Base-by-base conservation (phyloP, 2,797 vertebrate genomes). In the Neoniphon sammara region DNA sequence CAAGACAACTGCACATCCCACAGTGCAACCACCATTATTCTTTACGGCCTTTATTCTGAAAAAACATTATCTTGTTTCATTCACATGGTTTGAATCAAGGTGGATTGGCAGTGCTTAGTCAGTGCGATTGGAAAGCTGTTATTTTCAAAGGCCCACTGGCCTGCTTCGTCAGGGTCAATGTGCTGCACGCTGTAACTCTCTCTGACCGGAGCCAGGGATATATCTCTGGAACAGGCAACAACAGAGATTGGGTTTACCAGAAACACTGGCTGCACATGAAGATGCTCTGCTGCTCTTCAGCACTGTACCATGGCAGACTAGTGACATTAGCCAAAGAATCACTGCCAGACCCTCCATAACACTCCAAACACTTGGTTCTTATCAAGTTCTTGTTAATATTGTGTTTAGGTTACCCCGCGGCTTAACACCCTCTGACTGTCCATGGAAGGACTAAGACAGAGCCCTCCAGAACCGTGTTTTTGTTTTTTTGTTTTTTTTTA, bases 81-180 rank as follows among this genome's bases (percentile, higher is more conserved):
- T 67, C 82, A 85, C 75, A 87, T 65, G 77, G 78, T 85, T 86
- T 79, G 63, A 87, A 87, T 91, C 39, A 73, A 79, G 77, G 70
- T 78, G 75, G 61, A 74, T 54, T 77, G 76, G 75, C 75, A 78
- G 69, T 21, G 58, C 60, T 83, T 64, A 20, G 62, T 65, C 44
- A 66, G 61, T 55, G 54, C 59, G 46, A 70, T 66, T 77, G 67
- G 72, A 77, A 78, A 87, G 63, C 71, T 80, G 70, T 73, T 76
- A 70, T 78, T 81, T 83, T 78, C 60, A 72, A 74, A 78, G 67
- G 69, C 77, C 81, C 80, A 55, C 0, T 0, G 59, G 80, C 54
- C 70, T 80, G 21, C 18, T 70, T 80, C 80, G 70, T 73, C 60
- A 61, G 63, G 71, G 59, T 70, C 64, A 74, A 39, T 39, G 58